These are phyloP conservation scores for Brachionus manjavacas DNA, from an alignment of 1,140 invertebrate species.

Conservation along the genomic window DNA sequence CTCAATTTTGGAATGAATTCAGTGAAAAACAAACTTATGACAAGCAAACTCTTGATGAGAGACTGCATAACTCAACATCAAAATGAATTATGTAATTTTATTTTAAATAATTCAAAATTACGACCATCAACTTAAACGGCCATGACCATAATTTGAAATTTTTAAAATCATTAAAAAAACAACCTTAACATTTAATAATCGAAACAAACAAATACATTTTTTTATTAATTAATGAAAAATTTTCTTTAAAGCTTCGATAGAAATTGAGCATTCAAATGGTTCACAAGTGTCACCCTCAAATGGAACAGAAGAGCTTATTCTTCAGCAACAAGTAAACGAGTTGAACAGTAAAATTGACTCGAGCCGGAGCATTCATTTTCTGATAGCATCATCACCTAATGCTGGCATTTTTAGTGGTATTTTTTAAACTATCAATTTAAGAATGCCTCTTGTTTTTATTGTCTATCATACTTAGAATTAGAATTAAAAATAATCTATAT, in stretches of 20 bases:
- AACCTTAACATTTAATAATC: neutral
- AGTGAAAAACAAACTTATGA: neutral
- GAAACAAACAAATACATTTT: neutral
- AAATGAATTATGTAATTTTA: constrained; percentile 6
- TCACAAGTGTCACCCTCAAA: neutral
- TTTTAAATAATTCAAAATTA: neutral
- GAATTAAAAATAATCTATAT: too few species aligned
- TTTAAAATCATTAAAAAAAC: neutral
- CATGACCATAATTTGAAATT: constrained; percentile 1
- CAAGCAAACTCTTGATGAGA: neutral
- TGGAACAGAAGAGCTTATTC: neutral
- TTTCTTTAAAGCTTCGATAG: neutral
- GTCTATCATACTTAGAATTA: too few species aligned
- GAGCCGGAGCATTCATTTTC: neutral
- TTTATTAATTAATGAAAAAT: neutral
- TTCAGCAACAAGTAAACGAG: neutral
- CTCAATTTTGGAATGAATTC: neutral
- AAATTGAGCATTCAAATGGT: neutral
- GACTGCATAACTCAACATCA: neutral
- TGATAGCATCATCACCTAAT: neutral
- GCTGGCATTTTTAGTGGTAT: neutral
- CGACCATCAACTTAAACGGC: constrained; percentile 36
- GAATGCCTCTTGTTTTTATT: neutral
- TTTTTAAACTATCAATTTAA: neutral
- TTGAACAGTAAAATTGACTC: neutral